phyloP scores from a whole-genome alignment of 2,797 vertebrate genomes.

The Phoeniculus purpureus region DNA sequence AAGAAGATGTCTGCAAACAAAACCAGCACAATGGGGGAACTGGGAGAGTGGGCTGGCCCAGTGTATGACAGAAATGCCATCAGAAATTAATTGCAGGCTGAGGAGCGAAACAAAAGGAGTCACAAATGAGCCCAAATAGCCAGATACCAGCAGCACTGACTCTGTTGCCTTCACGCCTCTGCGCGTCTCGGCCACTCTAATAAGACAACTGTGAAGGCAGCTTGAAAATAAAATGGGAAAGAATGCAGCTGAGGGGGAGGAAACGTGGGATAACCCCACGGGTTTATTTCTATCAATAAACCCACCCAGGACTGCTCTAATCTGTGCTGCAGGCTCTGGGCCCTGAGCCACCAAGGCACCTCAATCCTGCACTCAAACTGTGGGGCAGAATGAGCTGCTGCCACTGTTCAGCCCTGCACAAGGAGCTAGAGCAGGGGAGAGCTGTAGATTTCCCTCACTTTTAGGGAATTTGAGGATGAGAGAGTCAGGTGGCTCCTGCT shows the following conservation, averaged over 20 bases:
- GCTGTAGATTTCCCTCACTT: not conserved
- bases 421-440: not conserved
- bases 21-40: not conserved
- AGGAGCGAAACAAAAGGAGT: slow-evolving; percentile 5
- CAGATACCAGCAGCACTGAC: not conserved
- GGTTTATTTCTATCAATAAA: slow-evolving; percentile 56
- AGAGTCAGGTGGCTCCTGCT: not conserved
- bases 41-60: accelerated
- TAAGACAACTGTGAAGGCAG: not conserved
- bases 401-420: not conserved
- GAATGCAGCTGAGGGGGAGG: not conserved
- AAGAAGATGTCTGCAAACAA: not conserved
- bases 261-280: not conserved
- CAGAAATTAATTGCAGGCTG: slow-evolving; percentile 52
- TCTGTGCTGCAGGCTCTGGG: not conserved
- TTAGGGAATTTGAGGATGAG: accelerated
- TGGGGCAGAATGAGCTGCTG: not conserved
- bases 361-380: not conserved
- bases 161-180: not conserved
- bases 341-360: not conserved
- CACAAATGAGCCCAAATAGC: not conserved
- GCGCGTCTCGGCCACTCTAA: not conserved
- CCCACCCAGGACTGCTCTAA: not conserved
- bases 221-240: slow-evolving; percentile 41
- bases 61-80: slow-evolving; percentile 7